Conservation (phyloP, 2,113 vertebrate species). For the Chloebia gouldiae region DNA sequence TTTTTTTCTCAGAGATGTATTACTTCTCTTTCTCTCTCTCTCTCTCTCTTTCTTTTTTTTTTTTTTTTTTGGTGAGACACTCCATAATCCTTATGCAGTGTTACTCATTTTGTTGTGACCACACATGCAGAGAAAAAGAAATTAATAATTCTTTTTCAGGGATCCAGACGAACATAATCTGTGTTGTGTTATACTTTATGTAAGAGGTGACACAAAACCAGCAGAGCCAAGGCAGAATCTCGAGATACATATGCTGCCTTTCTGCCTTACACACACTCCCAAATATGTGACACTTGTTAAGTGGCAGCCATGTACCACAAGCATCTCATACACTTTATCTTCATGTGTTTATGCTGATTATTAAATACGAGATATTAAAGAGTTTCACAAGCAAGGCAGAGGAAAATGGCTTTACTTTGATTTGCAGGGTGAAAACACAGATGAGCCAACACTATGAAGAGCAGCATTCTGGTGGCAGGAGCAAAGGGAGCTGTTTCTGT, state of each 20-base stretch:
- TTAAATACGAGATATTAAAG: conserved; percentile 1
- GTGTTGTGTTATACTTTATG: conserved; percentile 26
- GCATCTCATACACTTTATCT: background rate
- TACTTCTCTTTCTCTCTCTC: fast-evolving
- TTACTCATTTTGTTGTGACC: conserved; percentile 19
- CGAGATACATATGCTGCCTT: background rate
- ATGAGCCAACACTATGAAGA: background rate
- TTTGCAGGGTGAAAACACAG: background rate
- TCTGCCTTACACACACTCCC: background rate
- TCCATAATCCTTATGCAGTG: background rate
- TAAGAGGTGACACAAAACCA: conserved; percentile 30
- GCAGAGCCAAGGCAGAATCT: background rate
- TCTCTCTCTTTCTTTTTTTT: fast-evolving
- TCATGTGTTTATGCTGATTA: background rate
- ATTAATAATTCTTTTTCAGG: conserved; percentile 4
- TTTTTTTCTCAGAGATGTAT: background rate
- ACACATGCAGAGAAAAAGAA: background rate
- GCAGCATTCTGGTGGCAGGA: background rate
- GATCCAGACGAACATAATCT: background rate
- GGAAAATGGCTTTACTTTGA: background rate
- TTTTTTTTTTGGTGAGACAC: background rate
- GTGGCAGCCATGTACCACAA: background rate
- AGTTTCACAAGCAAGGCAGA: background rate
- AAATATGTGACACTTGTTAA: conserved; percentile 27
- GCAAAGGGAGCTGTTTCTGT: conserved; percentile 5